Evolutionary conservation across 2,797 vertebrate genomes (phyloP).

Genomic region (Anguilla megastoma): DNA sequence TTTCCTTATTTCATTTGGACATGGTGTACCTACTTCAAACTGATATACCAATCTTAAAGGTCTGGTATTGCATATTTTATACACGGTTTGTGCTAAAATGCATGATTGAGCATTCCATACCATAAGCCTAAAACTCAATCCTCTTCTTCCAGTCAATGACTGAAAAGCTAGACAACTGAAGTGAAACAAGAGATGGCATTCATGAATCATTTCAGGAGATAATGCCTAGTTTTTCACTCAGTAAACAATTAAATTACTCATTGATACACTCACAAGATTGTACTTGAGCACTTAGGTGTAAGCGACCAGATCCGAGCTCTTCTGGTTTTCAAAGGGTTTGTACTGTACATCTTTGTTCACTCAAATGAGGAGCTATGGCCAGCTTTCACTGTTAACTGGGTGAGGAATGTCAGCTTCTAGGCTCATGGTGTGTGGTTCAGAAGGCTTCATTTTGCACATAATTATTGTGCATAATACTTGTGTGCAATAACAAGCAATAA

Average conservation of each 20-base stretch:
- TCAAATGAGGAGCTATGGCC: not conserved
- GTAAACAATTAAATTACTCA: not conserved
- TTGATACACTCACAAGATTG: slow-evolving; percentile 9
- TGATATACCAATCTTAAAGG: not conserved
- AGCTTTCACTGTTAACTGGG: not conserved
- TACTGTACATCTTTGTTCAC: not conserved
- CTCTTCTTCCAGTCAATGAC: not conserved
- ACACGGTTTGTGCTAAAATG: not conserved
- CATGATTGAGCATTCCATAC: not conserved
- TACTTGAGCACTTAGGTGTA: not conserved
- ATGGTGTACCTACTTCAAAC: not conserved
- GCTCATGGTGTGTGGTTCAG: not conserved
- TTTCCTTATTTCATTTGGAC: not conserved
- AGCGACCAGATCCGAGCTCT: not conserved
- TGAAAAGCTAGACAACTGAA: not conserved
- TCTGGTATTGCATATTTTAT: not conserved
- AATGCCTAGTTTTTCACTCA: not conserved
- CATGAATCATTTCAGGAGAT: not conserved
- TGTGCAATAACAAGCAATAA: not conserved
- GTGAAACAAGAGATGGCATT: not conserved
- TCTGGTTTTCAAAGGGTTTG: not conserved
- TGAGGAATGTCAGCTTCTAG: not conserved
- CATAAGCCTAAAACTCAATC: not conserved
- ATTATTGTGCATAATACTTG: not conserved
- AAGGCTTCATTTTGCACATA: not conserved